phyloP scores from a whole-genome alignment of 2,797 vertebrate species.

The Bryconaethiops microstoma region DNA sequence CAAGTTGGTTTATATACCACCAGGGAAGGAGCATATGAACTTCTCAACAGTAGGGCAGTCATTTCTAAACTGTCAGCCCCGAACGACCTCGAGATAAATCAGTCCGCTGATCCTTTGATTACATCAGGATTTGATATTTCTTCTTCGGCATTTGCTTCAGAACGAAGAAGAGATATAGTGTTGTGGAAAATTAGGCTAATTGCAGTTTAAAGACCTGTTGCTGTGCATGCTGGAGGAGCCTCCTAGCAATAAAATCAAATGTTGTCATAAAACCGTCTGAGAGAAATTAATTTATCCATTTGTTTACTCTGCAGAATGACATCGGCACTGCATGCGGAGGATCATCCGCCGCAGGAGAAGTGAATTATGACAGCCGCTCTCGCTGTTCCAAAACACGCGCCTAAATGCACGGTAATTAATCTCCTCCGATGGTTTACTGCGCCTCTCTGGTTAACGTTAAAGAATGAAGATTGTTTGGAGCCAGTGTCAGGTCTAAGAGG shows the following conservation, averaged over 20 bases:
- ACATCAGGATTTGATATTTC: constrained; percentile 10
- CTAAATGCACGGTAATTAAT: constrained; percentile 61
- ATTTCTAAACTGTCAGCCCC: constrained; percentile 5
- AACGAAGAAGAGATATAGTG: constrained; percentile 17
- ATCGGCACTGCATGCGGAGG: constrained; percentile 56
- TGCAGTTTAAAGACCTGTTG: constrained; percentile 55
- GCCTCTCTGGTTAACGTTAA: constrained; percentile 60
- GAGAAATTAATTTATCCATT: constrained; percentile 65
- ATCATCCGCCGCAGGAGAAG: constrained; percentile 41
- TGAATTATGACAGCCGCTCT: constrained; percentile 61
- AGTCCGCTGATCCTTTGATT: constrained; percentile 13
- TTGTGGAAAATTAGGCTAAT: constrained; percentile 40
- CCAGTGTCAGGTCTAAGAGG: constrained; percentile 46
- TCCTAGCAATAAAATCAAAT: constrained; percentile 59
- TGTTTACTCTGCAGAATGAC: constrained; percentile 65
- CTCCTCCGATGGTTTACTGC: constrained; percentile 57
- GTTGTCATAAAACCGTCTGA: constrained; percentile 57
- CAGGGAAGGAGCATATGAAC: not conserved
- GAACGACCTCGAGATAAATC: not conserved
- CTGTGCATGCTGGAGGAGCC: constrained; percentile 49
- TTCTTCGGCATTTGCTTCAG: not conserved
- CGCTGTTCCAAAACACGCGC: constrained; percentile 41
- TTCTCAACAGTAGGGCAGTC: not conserved
- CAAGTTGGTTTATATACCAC: not conserved
- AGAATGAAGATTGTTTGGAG: constrained; percentile 53